These are phyloP conservation scores for Epizoanthus rinbou DNA, from an alignment of 92 coral and sea anemone genomes.

Conservation along the genomic window DNA sequence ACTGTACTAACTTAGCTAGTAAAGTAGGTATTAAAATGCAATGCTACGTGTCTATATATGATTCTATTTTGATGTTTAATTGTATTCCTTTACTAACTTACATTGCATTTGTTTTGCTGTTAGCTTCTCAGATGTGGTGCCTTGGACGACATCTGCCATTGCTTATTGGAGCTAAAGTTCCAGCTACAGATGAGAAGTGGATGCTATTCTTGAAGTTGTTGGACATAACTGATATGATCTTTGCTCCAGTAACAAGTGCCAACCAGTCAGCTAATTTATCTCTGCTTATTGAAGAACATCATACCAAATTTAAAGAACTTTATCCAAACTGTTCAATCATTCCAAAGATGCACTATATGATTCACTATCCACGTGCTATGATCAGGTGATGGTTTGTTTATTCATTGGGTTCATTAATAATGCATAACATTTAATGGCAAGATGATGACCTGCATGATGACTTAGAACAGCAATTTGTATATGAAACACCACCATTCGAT, in stretches of 20 bases:
- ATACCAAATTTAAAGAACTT: conserved; percentile 46
- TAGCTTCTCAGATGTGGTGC: conserved; percentile 51
- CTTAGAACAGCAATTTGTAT: too few relatives aligned
- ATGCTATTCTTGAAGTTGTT: conserved; percentile 38
- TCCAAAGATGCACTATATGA: conserved; percentile 70
- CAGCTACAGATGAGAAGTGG: conserved; percentile 53
- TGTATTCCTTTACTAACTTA: too few relatives aligned
- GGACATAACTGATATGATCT: conserved; percentile 48
- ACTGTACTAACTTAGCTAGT: too few relatives aligned
- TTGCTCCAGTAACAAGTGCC: conserved; percentile 46
- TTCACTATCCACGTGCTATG: conserved; percentile 64
- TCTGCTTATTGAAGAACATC: conserved; percentile 65
- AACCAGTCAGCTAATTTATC: conserved; percentile 51
- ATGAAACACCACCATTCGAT: too few relatives aligned
- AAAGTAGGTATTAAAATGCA: too few relatives aligned
- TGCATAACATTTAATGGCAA: too few relatives aligned
- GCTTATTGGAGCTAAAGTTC: conserved; percentile 46
- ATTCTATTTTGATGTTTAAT: too few relatives aligned
- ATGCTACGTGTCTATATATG: too few relatives aligned
- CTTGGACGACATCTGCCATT: conserved; percentile 33
- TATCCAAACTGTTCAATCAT: conserved; percentile 64
- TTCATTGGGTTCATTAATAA: too few relatives aligned
- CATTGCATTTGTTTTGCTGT: not conserved
- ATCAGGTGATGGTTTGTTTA: conserved; percentile 26
- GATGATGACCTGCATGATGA: too few relatives aligned